Evolutionary conservation across 2,797 vertebrate species (phyloP).

Genomic region (Pachyuromys duprasi): DNA sequence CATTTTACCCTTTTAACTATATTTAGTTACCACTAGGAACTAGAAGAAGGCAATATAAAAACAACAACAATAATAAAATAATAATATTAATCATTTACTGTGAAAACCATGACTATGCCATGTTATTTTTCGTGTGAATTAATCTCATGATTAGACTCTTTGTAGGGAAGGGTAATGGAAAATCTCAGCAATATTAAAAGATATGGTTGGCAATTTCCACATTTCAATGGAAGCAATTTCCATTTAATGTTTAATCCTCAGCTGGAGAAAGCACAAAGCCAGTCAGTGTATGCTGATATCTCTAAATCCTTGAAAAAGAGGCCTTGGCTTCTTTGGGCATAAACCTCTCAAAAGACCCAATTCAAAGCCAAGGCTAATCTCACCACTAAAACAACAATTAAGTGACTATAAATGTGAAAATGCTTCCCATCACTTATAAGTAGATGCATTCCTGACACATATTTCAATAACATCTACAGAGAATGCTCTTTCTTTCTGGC

Average conservation of each 20-base stretch:
- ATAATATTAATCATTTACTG: background rate
- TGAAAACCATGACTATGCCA: background rate
- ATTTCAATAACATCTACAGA: background rate
- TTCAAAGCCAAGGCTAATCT: conserved; percentile 45
- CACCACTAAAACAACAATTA: conserved; percentile 64
- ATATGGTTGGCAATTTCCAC: conserved; percentile 33
- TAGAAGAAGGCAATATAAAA: background rate
- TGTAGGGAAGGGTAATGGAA: conserved; percentile 49
- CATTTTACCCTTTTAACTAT: background rate
- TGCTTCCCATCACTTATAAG: conserved; percentile 42
- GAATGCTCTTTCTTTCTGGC: conserved; percentile 51
- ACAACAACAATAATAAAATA: background rate
- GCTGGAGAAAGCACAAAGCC: conserved; percentile 32
- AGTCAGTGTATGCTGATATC: background rate
- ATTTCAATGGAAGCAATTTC: conserved; percentile 63
- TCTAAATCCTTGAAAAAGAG: conserved; percentile 13
- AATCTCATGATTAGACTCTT: conserved; percentile 40
- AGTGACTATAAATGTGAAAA: conserved; percentile 55
- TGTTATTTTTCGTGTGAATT: background rate
- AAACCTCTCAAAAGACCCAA: conserved; percentile 55
- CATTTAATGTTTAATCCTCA: conserved; percentile 54
- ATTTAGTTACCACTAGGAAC: conserved; percentile 18
- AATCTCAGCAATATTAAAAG: conserved; percentile 55
- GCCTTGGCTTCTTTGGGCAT: conserved; percentile 42
- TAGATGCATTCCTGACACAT: conserved; percentile 53